These are phyloP conservation scores for Mesoclemmys tuberculata DNA, from an alignment of 2,113 vertebrate genomes.

Conservation along the genomic window DNA sequence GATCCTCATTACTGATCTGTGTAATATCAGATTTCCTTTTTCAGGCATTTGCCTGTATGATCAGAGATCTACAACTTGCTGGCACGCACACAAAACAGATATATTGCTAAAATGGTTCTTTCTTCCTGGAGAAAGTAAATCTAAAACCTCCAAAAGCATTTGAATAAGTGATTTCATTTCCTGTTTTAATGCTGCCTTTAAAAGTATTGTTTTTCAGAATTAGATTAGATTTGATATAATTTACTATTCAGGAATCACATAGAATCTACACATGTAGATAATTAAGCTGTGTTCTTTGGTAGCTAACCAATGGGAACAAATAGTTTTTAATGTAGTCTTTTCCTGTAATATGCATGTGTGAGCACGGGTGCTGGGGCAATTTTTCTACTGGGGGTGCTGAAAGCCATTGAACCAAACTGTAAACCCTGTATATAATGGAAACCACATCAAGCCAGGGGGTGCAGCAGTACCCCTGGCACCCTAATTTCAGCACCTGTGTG, in stretches of 20 bases:
- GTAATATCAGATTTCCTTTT: not conserved
- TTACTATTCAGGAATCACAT: not conserved
- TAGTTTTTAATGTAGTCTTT: not conserved
- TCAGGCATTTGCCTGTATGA: not conserved
- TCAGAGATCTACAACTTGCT: not conserved
- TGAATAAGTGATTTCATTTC: not conserved
- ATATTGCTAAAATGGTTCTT: not conserved
- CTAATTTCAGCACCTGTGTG: too few relatives aligned
- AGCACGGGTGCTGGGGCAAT: too few relatives aligned
- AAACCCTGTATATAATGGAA: too few relatives aligned
- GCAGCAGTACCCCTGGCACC: too few relatives aligned
- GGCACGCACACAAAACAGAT: not conserved
- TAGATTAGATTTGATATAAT: not conserved
- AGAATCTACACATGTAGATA: not conserved
- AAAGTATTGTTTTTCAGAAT: not conserved
- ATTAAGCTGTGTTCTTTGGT: not conserved
- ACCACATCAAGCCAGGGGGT: too few relatives aligned
- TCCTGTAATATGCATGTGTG: not conserved
- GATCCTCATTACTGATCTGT: not conserved
- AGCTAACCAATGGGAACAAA: not conserved
- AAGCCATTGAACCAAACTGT: too few relatives aligned
- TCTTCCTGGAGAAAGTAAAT: not conserved
- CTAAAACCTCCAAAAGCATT: not conserved
- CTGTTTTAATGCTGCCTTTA: not conserved
- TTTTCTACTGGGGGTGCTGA: too few relatives aligned